Percentiles rank a stretch among this genome's conserved stretches.
Conservation (phyloP, 2,888 invertebrate genomes). For the Leptarthrus brevirostris region DNA sequence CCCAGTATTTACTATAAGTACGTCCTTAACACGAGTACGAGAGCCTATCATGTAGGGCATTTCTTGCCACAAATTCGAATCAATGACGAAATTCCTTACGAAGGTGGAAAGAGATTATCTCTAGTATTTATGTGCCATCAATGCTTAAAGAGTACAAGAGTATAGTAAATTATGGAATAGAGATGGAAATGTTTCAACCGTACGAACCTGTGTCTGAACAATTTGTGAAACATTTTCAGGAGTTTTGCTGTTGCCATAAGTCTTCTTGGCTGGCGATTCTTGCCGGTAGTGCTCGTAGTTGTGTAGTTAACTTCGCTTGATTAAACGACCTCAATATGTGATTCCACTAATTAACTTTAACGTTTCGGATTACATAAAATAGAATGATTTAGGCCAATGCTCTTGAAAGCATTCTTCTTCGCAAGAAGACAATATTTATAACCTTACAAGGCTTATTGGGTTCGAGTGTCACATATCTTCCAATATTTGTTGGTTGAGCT, state of each 20-base stretch:
- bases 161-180: slow-evolving; percentile 11
- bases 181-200: background rate
- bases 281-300: background rate
- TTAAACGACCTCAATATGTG: slow-evolving; percentile 27
- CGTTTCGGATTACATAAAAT: slow-evolving; percentile 34
- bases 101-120: slow-evolving; percentile 38
- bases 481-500: too few species aligned
- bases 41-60: background rate
- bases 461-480: too few species aligned
- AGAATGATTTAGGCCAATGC: slow-evolving; percentile 36
- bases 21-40: background rate
- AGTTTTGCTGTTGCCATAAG: slow-evolving; percentile 23
- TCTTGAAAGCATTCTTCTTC: background rate
- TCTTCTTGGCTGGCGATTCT: background rate
- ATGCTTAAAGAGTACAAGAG: slow-evolving; percentile 37
- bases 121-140: slow-evolving; percentile 43
- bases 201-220: background rate
- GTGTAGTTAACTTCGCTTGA: slow-evolving; percentile 12
- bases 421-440: background rate
- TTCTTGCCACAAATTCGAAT: background rate
- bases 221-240: slow-evolving; percentile 5
- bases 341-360: slow-evolving; percentile 45
- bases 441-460: too few species aligned
- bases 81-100: slow-evolving; percentile 21
- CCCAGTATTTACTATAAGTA: background rate